A percentile compares a stretch with the other conserved stretches of the same genome.
Conservation (phyloP, 2,113 vertebrate genomes). For the Elephantulus edwardii region DNA sequence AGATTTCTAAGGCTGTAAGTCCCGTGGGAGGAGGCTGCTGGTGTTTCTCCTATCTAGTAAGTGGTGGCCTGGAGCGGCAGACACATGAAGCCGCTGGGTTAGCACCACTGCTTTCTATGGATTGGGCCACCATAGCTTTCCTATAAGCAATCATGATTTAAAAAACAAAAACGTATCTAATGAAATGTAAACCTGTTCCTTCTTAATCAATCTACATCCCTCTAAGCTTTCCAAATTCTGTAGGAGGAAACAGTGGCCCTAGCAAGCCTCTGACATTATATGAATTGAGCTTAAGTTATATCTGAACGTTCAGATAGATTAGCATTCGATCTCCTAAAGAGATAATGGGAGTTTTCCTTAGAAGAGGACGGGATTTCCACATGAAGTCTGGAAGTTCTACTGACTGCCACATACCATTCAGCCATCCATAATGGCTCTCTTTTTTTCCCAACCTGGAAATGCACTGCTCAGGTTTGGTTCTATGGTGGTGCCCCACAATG, state of each 20-base stretch:
- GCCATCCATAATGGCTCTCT: not conserved
- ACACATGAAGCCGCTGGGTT: too few relatives aligned
- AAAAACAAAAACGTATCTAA: not conserved
- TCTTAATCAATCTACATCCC: not conserved
- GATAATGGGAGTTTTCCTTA: too few relatives aligned
- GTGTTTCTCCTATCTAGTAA: too few relatives aligned
- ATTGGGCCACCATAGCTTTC: too few relatives aligned
- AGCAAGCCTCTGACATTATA: not conserved
- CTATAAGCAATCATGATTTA: too few relatives aligned
- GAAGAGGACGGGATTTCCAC: not conserved
- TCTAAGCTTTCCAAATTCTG: not conserved
- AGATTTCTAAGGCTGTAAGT: too few relatives aligned
- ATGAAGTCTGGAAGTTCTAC: too few relatives aligned
- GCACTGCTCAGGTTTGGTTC: not conserved
- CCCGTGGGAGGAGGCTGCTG: too few relatives aligned
- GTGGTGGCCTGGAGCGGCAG: too few relatives aligned
- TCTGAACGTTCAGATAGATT: not conserved
- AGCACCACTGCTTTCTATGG: too few relatives aligned
- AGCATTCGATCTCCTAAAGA: not conserved
- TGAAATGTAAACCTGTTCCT: not conserved
- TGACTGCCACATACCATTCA: not conserved
- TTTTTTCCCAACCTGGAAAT: not conserved
- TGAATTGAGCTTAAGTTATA: rapidly evolving
- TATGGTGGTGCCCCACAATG: slow-evolving; percentile 16
- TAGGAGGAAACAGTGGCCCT: not conserved